phyloP scores from a whole-genome alignment of 2,113 vertebrate genomes.

The Etheostoma cragini region DNA sequence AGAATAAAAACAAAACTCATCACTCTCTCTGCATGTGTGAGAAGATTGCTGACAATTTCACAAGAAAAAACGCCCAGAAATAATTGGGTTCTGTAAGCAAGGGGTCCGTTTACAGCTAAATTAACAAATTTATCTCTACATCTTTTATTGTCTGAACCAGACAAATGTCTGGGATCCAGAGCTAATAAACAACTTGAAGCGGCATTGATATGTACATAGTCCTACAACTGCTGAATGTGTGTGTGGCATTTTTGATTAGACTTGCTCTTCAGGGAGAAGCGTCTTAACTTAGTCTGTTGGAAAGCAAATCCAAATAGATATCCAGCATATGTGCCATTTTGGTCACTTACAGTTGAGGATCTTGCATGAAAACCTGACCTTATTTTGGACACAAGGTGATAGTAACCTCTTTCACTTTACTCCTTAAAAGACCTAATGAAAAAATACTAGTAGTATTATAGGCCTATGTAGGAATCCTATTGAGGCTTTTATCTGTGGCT shows the following conservation, averaged over 20 bases:
- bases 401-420: background rate
- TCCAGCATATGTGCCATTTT: background rate
- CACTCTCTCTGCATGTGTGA: constrained; percentile 40
- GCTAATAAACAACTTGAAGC: constrained; percentile 63
- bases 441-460: background rate
- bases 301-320: constrained; percentile 24
- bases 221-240: constrained; percentile 37
- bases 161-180: constrained; percentile 50
- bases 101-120: constrained; percentile 58
- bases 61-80: constrained; percentile 38
- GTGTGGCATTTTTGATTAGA: constrained; percentile 59
- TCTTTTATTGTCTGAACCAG: constrained; percentile 47
- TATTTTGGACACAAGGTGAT: constrained; percentile 16
- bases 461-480: background rate
- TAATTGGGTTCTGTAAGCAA: constrained; percentile 49
- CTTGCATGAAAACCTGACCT: background rate
- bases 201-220: constrained; percentile 30
- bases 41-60: constrained; percentile 31
- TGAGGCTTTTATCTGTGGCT: background rate
- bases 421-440: background rate
- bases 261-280: constrained; percentile 5
- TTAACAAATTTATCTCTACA: constrained; percentile 51
- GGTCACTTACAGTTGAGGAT: background rate
- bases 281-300: background rate
- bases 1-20: constrained; percentile 29